Percentiles rank a stretch among this genome's conserved stretches.
These are phyloP conservation scores for Halictus quadricinctus DNA, from an alignment of 2,888 invertebrate species.

Conservation along the genomic window DNA sequence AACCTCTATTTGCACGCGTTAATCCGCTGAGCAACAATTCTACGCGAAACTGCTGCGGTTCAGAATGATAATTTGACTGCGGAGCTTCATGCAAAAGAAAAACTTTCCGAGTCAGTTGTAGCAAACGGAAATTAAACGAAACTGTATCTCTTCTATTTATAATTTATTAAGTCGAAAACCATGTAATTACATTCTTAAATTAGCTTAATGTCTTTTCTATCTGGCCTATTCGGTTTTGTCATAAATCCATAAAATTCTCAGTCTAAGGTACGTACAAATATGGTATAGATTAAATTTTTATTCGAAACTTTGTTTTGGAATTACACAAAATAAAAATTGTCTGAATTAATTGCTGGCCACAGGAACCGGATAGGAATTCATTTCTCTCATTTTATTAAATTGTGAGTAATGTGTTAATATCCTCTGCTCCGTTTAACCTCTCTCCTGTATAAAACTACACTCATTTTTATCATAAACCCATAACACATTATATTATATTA, in stretches of 20 bases:
- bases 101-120: background rate
- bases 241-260: no score
- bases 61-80: background rate
- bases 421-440: background rate
- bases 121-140: no score
- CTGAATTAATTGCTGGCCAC: background rate
- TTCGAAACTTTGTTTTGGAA: no score
- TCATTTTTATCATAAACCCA: background rate
- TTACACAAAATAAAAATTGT: background rate
- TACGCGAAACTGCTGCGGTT: background rate
- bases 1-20: background rate
- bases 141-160: no score
- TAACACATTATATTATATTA: background rate
- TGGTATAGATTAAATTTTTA: no score
- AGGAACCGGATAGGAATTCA: background rate
- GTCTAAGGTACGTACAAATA: no score
- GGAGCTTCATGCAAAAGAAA: background rate
- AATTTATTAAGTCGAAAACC: no score
- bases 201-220: no score
- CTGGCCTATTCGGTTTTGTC: no score
- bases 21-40: background rate
- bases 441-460: background rate
- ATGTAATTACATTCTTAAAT: no score
- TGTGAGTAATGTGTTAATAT: background rate
- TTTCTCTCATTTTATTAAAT: background rate